Conservation (phyloP, 2,113 vertebrate genomes). For the Pituophis catenifer region DNA sequence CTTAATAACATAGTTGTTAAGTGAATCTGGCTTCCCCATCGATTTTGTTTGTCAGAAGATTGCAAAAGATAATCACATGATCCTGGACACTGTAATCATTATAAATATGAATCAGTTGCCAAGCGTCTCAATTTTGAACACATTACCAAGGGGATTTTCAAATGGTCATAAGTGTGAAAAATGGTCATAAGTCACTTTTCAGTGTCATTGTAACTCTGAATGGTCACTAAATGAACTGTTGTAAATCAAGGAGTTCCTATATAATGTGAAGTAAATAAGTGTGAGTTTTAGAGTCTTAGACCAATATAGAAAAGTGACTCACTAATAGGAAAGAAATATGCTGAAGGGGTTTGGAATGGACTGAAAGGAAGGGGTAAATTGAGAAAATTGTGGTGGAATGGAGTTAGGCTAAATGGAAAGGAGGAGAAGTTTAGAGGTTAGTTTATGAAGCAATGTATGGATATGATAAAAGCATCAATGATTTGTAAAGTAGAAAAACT, state of each 20-base stretch:
- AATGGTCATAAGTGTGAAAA: not conserved
- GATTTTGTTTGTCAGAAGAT: not conserved
- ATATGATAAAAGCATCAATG: not conserved
- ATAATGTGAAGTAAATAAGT: not conserved
- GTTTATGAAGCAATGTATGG: not conserved
- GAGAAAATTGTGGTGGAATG: not conserved
- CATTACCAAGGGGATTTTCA: not conserved
- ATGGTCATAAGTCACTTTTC: not conserved
- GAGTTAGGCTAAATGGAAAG: not conserved
- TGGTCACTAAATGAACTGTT: not conserved
- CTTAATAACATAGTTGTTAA: not conserved
- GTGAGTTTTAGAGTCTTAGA: not conserved
- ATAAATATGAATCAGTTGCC: not conserved
- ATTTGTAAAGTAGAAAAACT: not conserved
- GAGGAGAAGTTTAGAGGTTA: not conserved
- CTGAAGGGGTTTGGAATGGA: not conserved
- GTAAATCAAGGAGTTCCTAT: not conserved
- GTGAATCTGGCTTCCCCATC: not conserved
- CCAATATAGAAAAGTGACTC: not conserved
- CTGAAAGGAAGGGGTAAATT: not conserved
- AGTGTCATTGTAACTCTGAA: not conserved
- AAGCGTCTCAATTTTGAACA: not conserved
- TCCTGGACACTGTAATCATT: not conserved
- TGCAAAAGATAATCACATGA: not conserved
- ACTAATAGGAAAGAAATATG: not conserved